Evolutionary conservation across 1,140 invertebrate species (phyloP).

Genomic region (Cylas formicarius): DNA sequence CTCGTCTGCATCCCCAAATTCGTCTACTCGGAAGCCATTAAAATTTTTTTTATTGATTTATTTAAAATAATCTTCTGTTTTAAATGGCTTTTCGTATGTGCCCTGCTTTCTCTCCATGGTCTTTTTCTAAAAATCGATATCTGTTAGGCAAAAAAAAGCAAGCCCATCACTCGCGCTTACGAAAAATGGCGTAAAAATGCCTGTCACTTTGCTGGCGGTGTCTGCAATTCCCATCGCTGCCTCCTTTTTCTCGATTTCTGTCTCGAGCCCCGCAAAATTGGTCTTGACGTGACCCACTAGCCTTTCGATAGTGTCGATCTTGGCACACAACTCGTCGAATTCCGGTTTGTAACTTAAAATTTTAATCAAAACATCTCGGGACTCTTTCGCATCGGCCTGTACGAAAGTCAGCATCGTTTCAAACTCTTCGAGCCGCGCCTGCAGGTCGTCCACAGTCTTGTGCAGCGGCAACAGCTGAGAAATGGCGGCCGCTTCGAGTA

Average conservation of each 20-base stretch:
- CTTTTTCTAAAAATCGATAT: constrained; percentile 23
- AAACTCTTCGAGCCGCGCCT: constrained; percentile 41
- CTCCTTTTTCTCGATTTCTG: constrained; percentile 36
- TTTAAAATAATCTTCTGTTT: constrained; percentile 26
- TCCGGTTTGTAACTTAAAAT: constrained; percentile 29
- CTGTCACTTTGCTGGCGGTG: constrained; percentile 28
- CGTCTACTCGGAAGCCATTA: no score
- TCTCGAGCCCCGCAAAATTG: constrained; percentile 36
- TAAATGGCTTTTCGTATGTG: constrained; percentile 15
- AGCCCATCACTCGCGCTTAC: constrained; percentile 25
- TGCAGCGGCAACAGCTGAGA: constrained; percentile 37
- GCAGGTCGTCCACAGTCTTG: constrained; percentile 38
- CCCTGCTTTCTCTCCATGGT: constrained; percentile 12
- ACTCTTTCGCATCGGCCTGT: constrained; percentile 34
- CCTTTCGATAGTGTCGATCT: constrained; percentile 37
- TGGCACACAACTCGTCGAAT: constrained; percentile 30
- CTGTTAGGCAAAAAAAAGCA: background rate
- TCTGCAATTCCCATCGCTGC: constrained; percentile 32
- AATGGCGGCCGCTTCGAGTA: no score
- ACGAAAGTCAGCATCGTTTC: constrained; percentile 37
- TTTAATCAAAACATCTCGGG: constrained; percentile 33
- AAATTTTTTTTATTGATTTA: no score
- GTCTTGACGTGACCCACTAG: constrained; percentile 34
- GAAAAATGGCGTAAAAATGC: constrained; percentile 38
- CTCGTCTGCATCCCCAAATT: no score